These are phyloP conservation scores for Microplitis manilae DNA, from an alignment of 2,888 invertebrate species.

Conservation along the genomic window DNA sequence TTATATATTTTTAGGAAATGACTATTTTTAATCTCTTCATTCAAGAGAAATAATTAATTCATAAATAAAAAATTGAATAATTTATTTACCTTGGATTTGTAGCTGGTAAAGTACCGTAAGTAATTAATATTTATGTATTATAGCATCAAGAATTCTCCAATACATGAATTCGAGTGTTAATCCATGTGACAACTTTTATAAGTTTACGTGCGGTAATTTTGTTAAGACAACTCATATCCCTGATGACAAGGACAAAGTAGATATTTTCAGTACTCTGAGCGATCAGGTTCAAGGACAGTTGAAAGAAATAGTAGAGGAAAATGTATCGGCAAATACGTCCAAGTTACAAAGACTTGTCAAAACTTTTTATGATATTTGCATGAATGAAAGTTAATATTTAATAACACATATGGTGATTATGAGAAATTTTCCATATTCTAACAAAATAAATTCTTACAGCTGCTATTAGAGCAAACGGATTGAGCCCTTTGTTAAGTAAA, in stretches of 20 bases:
- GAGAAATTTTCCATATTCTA: not conserved
- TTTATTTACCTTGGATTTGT: too few relatives aligned
- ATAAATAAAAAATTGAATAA: too few relatives aligned
- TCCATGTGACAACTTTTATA: constrained; percentile 88
- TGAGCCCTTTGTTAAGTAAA: constrained; percentile 81
- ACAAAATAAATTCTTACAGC: constrained; percentile 72
- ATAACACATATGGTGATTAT: not conserved
- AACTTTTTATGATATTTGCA: constrained; percentile 88
- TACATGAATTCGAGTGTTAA: constrained; percentile 82
- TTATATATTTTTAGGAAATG: too few relatives aligned
- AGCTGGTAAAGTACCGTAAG: too few relatives aligned
- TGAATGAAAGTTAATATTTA: constrained; percentile 84
- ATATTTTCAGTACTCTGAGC: constrained; percentile 83
- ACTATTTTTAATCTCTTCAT: too few relatives aligned
- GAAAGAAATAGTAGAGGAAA: constrained; percentile 79
- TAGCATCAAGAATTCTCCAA: constrained; percentile 80
- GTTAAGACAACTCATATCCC: constrained; percentile 82
- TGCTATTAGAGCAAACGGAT: constrained; percentile 85
- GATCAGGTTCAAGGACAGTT: constrained; percentile 84
- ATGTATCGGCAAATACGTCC: constrained; percentile 74
- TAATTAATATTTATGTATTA: not conserved
- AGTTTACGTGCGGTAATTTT: constrained; percentile 85
- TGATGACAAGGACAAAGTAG: constrained; percentile 86
- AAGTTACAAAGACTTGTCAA: constrained; percentile 85
- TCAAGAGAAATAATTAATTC: too few relatives aligned